Evolutionary conservation across 30 jellyfish, hydroid and myxozoan species (phyloP).

Genomic region (Aurelia sp.): DNA sequence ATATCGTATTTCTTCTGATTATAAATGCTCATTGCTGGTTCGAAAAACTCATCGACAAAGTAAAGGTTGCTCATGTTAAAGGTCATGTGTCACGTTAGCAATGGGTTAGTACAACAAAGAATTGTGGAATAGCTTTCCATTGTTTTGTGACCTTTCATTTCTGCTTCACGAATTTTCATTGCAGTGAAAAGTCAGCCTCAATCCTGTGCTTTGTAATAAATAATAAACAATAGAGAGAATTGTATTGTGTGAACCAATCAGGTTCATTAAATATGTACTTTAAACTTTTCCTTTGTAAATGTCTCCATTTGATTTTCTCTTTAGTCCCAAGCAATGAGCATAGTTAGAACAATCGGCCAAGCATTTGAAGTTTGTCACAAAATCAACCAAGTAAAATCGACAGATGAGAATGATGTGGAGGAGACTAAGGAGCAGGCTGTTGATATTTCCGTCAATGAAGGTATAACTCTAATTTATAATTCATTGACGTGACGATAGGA

Average conservation of each 20-base stretch:
- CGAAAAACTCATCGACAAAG: background rate
- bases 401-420: constrained; percentile 31
- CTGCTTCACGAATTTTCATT: too few species aligned
- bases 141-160: too few species aligned
- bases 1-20: too few species aligned
- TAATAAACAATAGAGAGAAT: too few species aligned
- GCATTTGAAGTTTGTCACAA: constrained; percentile 98
- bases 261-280: too few species aligned
- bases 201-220: too few species aligned
- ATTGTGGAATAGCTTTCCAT: too few species aligned
- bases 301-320: background rate
- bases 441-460: background rate
- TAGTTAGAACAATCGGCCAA: constrained; percentile 96
- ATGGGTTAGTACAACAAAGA: too few species aligned
- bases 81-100: too few species aligned
- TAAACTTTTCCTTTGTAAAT: background rate
- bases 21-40: background rate
- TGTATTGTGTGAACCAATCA: too few species aligned
- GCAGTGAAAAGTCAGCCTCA: too few species aligned
- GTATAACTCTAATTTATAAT: background rate
- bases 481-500: too few species aligned
- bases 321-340: constrained; percentile 92
- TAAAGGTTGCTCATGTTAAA: background rate
- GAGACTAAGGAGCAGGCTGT: constrained; percentile 10
- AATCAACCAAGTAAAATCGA: constrained; percentile 54